Conservation (phyloP, 2,797 vertebrate genomes). For the Phyllotis vaccarum region DNA sequence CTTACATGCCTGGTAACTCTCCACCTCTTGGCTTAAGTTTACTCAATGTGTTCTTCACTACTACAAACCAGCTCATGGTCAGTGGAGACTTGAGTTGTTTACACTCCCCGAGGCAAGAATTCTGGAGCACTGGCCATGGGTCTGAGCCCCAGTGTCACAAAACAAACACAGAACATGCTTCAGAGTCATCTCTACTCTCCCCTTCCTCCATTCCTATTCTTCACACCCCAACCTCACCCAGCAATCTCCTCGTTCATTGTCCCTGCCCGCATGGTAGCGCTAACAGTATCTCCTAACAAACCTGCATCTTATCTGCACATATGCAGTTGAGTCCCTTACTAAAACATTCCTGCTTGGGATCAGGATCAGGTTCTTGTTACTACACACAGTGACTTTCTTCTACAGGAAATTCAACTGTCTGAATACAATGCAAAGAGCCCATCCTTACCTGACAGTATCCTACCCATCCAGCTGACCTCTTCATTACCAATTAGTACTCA, state of each 20-base stretch:
- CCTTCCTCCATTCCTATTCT: neutral
- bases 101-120: conserved; percentile 11
- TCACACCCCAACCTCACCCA: neutral
- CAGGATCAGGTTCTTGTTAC: conserved; percentile 19
- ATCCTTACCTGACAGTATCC: neutral
- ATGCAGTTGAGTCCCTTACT: neutral
- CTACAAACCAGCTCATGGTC: neutral
- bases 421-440: conserved; percentile 29
- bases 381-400: neutral
- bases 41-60: neutral
- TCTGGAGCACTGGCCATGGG: neutral
- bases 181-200: neutral
- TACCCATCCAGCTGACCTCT: neutral
- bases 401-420: conserved; percentile 24
- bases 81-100: neutral
- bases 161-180: neutral
- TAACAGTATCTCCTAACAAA: neutral
- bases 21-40: conserved; percentile 27
- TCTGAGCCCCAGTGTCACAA: neutral
- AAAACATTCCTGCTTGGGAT: neutral
- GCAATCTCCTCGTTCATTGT: neutral
- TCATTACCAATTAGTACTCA: neutral
- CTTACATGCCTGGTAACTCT: neutral
- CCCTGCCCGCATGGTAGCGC: neutral
- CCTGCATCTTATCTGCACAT: neutral